A percentile compares a stretch with the other conserved stretches of the same genome.
These are phyloP conservation scores for Phrynosoma platyrhinos DNA, from an alignment of 2,113 vertebrate species.

Conservation along the genomic window DNA sequence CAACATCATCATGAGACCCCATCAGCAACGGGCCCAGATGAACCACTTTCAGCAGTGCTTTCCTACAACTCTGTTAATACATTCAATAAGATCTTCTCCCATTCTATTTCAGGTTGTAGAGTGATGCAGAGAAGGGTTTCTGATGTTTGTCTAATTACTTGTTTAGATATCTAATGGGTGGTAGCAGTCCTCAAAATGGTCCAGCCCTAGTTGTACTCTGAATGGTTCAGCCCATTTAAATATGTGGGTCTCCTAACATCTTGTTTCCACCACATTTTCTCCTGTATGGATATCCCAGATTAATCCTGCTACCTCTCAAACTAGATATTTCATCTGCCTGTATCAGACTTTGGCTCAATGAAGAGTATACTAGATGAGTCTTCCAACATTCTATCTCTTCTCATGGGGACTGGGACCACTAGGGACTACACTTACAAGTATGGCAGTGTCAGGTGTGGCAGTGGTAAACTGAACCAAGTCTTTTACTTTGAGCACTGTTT, in stretches of 20 bases:
- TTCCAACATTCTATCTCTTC: neutral
- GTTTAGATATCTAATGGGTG: neutral
- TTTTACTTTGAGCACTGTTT: constrained; percentile 50
- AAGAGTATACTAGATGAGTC: no score
- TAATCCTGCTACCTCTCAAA: neutral
- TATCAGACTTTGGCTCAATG: neutral
- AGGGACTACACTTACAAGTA: neutral
- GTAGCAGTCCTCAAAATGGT: neutral
- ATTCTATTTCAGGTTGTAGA: neutral
- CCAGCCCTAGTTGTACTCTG: neutral
- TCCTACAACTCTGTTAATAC: neutral
- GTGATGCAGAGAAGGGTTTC: neutral
- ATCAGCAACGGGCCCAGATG: neutral
- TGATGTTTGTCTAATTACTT: neutral
- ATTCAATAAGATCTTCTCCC: neutral
- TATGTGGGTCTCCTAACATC: neutral
- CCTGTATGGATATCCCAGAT: neutral
- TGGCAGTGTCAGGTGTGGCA: neutral
- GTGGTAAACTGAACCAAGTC: neutral
- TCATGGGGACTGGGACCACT: neutral
- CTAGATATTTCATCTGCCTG: neutral
- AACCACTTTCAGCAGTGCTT: no score
- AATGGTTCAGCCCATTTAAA: neutral
- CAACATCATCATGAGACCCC: neutral
- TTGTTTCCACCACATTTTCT: neutral